phyloP scores from a whole-genome alignment of 2,888 invertebrate genomes.

The Lottia scabra region DNA sequence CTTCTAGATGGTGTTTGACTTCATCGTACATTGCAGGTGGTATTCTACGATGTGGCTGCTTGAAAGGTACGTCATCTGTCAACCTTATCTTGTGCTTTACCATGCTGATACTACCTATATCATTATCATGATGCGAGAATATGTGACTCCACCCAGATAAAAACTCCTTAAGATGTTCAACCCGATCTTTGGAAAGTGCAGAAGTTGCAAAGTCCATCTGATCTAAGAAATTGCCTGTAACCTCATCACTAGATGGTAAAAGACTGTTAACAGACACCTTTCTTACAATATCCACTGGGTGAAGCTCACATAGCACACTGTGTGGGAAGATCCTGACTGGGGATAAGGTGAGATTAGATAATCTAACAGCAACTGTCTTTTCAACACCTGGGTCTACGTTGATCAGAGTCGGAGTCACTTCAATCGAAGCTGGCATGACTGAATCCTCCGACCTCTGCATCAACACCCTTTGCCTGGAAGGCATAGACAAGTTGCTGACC shows the following conservation, averaged over 20 bases:
- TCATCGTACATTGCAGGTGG: conserved; percentile 26
- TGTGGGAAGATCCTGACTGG: not conserved
- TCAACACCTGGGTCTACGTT: no score
- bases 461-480: no score
- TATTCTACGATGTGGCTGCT: conserved; percentile 22
- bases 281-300: not conserved
- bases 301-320: not conserved
- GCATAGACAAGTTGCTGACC: not conserved
- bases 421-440: no score
- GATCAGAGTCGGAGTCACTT: no score
- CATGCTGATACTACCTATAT: conserved; percentile 16
- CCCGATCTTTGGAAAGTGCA: not conserved
- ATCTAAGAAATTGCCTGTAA: not conserved
- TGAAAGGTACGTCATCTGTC: conserved; percentile 18
- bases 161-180: not conserved
- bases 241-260: not conserved
- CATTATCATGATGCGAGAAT: not conserved
- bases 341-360: not conserved
- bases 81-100: conserved; percentile 27
- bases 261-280: not conserved
- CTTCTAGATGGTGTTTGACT: conserved; percentile 12
- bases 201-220: not conserved
- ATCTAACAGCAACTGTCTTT: no score
- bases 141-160: not conserved
- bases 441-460: no score